A percentile compares a stretch with the other conserved stretches of the same genome.
Evolutionary conservation across 2,797 vertebrate species (phyloP).

Genomic region (Poliocrania exsul): DNA sequence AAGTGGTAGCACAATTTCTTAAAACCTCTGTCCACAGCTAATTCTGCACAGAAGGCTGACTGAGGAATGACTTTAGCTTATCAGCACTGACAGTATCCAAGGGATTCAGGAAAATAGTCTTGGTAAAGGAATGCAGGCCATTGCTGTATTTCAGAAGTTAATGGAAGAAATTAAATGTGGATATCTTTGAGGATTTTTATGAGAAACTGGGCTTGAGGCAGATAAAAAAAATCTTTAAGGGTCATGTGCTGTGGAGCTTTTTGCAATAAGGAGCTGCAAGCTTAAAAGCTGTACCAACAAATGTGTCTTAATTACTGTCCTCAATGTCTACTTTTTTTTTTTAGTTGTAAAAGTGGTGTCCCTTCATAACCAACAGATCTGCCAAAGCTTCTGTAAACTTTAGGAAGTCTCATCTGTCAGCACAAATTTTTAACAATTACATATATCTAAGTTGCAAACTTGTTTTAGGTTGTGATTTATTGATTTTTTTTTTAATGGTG

Average conservation of each 20-base stretch:
- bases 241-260: background rate
- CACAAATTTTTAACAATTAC: background rate
- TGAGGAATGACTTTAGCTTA: background rate
- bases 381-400: background rate
- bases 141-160: background rate
- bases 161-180: background rate
- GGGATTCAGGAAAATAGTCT: background rate
- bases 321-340: background rate
- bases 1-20: background rate
- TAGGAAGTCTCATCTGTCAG: background rate
- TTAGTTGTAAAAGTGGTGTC: background rate
- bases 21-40: background rate
- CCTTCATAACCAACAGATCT: background rate
- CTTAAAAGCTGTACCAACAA: background rate
- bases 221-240: background rate
- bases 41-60: background rate
- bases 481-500: background rate
- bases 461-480: background rate
- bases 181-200: background rate
- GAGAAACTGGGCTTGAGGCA: background rate
- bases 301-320: background rate
- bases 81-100: background rate
- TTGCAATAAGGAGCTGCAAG: accelerated
- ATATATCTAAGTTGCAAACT: background rate
- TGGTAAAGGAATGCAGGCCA: background rate